Evolutionary conservation across 2,797 vertebrate species (phyloP), one percentile per base, ranked within the genome.

Genomic region (Huso huso): DNA sequence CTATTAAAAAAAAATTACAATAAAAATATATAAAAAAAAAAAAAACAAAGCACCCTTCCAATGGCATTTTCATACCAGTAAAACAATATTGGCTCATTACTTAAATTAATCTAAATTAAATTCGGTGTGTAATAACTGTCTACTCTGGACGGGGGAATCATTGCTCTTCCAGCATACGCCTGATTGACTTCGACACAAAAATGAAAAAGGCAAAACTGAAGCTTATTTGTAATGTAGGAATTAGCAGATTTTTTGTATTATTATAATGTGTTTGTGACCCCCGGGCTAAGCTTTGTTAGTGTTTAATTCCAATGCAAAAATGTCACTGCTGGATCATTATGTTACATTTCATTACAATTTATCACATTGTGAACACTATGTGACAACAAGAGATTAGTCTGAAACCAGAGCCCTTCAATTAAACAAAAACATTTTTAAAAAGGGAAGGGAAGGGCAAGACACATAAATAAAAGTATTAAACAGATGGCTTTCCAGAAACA

Each of bases 301-400:
- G 78, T 79, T 81, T 90, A 89, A 92, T 93, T 92, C 92, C 88
- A 85, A 82, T 88, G 85, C 83, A 89, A 84, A 92, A 93, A 93
- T 92, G 90, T 90, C 90, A 93, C 82, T 84, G 81, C 79, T 83
- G 83, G 90, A 89, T 91, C 85, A 88, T 87, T 91, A 88, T 85
- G 90, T 78, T 74, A 87, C 88, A 88, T 92, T 84, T 92, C 88
- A 92, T 92, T 92, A 93, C 84, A 85, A 91, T 93, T 92, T 90
- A 84, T 88, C 83, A 86, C 84, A 89, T 84, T 89, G 82, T 83
- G 58, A 73, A 70, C 62, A 75, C 83, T 79, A 12, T 82, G 82
- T 79, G 84, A 86, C 86, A 89, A 84, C 83, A 76, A 80, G 66
- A 49, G 10, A 11, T 51, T 60, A 48, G 57, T 57, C 48, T n/a